phyloP scores from a whole-genome alignment of 2,797 vertebrate genomes.

The Pangasius sanitwongsei region DNA sequence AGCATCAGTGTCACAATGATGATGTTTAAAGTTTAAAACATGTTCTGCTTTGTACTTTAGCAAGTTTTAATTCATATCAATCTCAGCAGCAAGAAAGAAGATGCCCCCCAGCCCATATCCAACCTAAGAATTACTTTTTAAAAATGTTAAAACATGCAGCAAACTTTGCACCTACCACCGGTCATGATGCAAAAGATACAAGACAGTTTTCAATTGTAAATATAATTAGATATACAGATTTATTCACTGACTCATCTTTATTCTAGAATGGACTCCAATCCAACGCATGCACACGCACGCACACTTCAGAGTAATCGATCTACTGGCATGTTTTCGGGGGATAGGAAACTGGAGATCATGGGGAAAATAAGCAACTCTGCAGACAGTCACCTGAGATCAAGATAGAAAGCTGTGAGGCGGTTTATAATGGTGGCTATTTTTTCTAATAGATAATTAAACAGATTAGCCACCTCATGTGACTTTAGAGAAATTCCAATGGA shows the following conservation, averaged over 20 bases:
- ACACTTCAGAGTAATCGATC: not conserved
- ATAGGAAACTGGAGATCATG: not conserved
- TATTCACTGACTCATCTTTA: not conserved
- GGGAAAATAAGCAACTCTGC: too few relatives aligned
- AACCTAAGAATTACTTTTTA: not conserved
- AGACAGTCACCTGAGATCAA: too few relatives aligned
- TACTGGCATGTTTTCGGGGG: not conserved
- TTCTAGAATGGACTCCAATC: not conserved
- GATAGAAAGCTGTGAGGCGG: not conserved
- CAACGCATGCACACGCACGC: too few relatives aligned
- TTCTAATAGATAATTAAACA: not conserved
- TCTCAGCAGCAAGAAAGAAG: not conserved
- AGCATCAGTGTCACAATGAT: too few relatives aligned
- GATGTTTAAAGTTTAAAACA: too few relatives aligned
- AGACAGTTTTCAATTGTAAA: not conserved
- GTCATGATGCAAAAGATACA: not conserved
- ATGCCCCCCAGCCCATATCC: not conserved
- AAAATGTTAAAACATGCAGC: not conserved
- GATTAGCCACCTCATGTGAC: not conserved
- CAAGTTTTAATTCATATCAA: not conserved
- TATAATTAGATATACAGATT: not conserved
- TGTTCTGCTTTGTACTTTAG: not conserved
- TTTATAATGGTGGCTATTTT: not conserved
- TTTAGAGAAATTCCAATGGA: not conserved
- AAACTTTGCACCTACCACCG: not conserved